phyloP scores from a whole-genome alignment of 2,797 vertebrate species.

The Anguilla obscura region DNA sequence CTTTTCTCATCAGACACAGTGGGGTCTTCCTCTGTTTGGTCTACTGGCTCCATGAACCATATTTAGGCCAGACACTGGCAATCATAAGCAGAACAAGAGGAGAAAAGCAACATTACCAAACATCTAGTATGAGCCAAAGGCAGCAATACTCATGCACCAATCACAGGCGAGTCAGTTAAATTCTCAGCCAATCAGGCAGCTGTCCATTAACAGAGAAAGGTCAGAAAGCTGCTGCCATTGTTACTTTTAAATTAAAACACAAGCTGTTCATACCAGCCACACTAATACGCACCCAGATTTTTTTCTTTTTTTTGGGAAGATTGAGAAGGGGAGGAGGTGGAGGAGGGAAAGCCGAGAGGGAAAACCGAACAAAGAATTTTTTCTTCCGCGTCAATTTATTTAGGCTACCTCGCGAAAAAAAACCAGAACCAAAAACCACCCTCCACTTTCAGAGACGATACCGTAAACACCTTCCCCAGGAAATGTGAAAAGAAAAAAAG shows the following conservation, averaged over 20 bases:
- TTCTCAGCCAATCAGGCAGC: slow-evolving; percentile 1
- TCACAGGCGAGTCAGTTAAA: neutral
- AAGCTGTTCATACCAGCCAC: slow-evolving; percentile 3
- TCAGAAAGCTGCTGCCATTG: neutral
- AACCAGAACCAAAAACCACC: neutral
- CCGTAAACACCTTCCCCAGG: neutral
- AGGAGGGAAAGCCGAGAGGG: neutral
- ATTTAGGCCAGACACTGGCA: neutral
- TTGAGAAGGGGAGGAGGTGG: neutral
- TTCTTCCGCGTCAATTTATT: neutral
- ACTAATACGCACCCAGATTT: slow-evolving; percentile 18
- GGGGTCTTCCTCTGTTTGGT: neutral
- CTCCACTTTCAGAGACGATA: neutral
- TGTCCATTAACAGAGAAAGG: slow-evolving; percentile 1
- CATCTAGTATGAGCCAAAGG: neutral
- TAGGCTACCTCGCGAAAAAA: neutral
- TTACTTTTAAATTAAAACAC: neutral
- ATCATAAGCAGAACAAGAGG: neutral
- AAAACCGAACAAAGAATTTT: neutral
- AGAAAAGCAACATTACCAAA: neutral
- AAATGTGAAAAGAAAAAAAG: neutral
- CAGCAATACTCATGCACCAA: slow-evolving; percentile 8
- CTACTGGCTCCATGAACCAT: neutral
- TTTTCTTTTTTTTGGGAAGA: neutral
- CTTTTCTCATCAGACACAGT: neutral